These are phyloP conservation scores for Paradoxurus hermaphroditus DNA, from an alignment of 2,113 vertebrate species.

Conservation along the genomic window DNA sequence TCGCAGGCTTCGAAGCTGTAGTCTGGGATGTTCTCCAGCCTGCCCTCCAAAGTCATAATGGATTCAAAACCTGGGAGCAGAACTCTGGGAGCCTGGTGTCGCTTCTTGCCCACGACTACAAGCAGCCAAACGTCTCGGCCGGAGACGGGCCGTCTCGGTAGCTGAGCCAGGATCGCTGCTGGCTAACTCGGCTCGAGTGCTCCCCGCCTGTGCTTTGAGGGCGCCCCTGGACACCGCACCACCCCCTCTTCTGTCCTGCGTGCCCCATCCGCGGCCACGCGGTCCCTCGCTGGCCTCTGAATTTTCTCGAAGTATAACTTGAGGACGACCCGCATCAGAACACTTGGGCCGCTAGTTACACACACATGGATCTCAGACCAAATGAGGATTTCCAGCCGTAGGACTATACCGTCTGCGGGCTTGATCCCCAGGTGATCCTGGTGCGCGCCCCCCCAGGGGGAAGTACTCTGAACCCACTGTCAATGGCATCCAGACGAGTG, in stretches of 20 bases:
- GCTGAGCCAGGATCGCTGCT: background rate
- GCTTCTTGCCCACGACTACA: background rate
- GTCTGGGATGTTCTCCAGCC: background rate
- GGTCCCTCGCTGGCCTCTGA: background rate
- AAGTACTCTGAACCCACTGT: background rate
- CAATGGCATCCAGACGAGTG: background rate
- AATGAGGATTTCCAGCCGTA: background rate
- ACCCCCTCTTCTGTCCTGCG: accelerated
- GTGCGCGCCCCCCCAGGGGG: background rate
- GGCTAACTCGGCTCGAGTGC: accelerated
- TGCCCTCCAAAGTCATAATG: background rate
- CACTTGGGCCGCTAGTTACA: accelerated
- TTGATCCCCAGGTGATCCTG: background rate
- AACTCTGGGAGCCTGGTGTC: background rate
- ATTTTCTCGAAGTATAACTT: background rate
- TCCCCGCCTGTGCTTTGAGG: background rate
- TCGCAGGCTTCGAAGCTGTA: too few relatives aligned
- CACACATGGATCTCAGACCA: too few relatives aligned
- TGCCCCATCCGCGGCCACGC: accelerated
- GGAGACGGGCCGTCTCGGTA: background rate
- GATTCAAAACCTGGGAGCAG: background rate
- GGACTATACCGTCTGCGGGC: background rate
- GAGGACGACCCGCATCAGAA: background rate
- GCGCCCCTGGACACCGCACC: background rate
- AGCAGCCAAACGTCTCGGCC: background rate